A percentile compares a stretch with the other conserved stretches of the same genome.
These are phyloP conservation scores for Gobius niger DNA, from an alignment of 2,113 vertebrate species.

Conservation along the genomic window DNA sequence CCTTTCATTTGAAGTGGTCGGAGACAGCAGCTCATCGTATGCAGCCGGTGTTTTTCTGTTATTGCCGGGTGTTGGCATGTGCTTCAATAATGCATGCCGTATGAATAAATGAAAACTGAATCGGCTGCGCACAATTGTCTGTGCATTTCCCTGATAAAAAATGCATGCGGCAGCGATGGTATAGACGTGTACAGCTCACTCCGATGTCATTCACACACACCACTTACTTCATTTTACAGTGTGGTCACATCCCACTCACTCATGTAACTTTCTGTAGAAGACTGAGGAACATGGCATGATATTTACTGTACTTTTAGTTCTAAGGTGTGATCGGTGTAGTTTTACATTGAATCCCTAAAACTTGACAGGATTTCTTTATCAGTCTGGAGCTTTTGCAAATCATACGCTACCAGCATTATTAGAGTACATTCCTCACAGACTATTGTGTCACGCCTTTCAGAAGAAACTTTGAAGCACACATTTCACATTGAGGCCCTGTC, in stretches of 20 bases:
- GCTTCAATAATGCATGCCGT: constrained; percentile 60
- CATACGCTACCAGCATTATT: too few relatives aligned
- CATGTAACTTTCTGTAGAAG: not conserved
- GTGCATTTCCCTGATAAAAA: constrained; percentile 41
- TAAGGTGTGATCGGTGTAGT: not conserved
- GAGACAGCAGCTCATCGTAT: not conserved
- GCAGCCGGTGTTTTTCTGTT: constrained; percentile 16
- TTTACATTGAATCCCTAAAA: not conserved
- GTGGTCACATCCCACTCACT: not conserved
- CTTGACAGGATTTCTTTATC: too few relatives aligned
- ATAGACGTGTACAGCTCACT: not conserved
- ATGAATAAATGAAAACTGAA: constrained; percentile 57
- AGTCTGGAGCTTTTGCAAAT: too few relatives aligned
- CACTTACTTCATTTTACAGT: constrained; percentile 20
- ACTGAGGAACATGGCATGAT: not conserved
- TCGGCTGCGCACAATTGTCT: constrained; percentile 34
- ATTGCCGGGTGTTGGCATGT: constrained; percentile 37
- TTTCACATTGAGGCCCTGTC: too few relatives aligned
- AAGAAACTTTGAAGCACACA: too few relatives aligned
- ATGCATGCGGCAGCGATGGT: constrained; percentile 19
- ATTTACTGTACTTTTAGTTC: not conserved
- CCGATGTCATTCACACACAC: not conserved
- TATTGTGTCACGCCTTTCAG: too few relatives aligned
- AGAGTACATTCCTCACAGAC: too few relatives aligned
- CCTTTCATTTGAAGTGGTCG: not conserved